Percentiles rank a stretch among this genome's conserved stretches.
phyloP scores from a whole-genome alignment of 2,888 invertebrate genomes.

The Agrilus cyanescens region DNA sequence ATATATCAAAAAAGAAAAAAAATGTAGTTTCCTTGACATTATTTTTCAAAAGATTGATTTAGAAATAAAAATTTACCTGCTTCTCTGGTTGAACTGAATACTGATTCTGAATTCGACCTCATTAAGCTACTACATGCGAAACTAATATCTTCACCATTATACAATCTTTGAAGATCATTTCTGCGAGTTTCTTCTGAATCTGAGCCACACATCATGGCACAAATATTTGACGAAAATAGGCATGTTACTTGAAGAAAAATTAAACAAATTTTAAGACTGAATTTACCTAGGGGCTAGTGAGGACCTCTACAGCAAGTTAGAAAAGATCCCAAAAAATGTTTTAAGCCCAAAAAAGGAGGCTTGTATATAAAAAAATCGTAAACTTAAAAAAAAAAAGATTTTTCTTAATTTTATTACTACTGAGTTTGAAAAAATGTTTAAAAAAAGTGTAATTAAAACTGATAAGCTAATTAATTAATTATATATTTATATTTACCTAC shows the following conservation, averaged over 20 bases:
- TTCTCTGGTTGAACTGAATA: neutral
- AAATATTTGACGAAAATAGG: constrained; percentile 28
- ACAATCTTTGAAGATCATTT: constrained; percentile 24
- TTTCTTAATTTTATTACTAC: no score
- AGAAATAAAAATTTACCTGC: neutral
- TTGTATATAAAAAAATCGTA: constrained; percentile 24
- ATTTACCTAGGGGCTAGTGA: neutral
- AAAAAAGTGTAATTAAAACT: no score
- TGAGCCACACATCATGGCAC: constrained; percentile 32
- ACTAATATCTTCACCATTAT: constrained; percentile 15
- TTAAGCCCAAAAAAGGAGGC: constrained; percentile 22
- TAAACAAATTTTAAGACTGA: neutral
- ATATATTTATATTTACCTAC: no score
- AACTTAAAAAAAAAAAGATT: no score
- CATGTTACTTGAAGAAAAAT: constrained; percentile 31
- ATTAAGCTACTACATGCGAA: constrained; percentile 10
- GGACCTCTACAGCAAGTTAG: neutral
- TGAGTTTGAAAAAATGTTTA: no score
- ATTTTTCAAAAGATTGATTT: neutral
- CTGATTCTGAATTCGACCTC: neutral
- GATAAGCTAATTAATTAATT: no score
- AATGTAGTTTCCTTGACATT: neutral
- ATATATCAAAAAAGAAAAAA: no score
- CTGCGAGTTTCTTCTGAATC: constrained; percentile 18
- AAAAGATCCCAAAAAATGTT: neutral